phyloP scores from a whole-genome alignment of 2,113 vertebrate species.

The Triplophysa rosa region DNA sequence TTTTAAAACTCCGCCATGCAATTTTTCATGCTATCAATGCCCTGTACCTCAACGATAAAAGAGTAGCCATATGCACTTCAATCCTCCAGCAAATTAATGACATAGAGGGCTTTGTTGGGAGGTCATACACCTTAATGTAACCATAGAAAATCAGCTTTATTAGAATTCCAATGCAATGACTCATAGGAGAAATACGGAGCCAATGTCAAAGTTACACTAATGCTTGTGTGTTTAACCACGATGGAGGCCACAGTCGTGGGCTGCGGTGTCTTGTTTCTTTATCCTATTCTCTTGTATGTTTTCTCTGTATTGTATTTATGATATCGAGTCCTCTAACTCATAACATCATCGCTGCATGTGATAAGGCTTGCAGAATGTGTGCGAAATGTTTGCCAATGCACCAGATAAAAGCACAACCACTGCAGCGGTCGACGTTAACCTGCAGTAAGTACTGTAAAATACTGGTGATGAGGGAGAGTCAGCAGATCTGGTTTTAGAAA shows the following conservation, averaged over 20 bases:
- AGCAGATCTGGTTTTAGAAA: not conserved
- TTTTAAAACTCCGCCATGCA: conserved; percentile 51
- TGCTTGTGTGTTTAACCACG: not conserved
- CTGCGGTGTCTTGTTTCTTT: not conserved
- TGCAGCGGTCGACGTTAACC: not conserved
- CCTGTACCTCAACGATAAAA: conserved; percentile 53
- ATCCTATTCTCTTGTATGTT: conserved; percentile 21
- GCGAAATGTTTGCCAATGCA: not conserved
- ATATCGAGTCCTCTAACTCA: conserved; percentile 2
- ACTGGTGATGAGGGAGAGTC: not conserved
- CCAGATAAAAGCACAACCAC: conserved; percentile 34
- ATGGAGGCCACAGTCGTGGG: not conserved
- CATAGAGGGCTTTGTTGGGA: not conserved
- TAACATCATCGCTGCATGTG: conserved; percentile 9
- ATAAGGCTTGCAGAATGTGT: not conserved
- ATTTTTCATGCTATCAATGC: conserved; percentile 46
- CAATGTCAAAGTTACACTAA: conserved; percentile 1
- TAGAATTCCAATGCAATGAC: conserved; percentile 30
- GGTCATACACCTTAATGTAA: conserved; percentile 13
- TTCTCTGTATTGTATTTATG: not conserved
- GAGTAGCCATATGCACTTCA: conserved; percentile 61
- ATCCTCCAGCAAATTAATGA: conserved; percentile 44
- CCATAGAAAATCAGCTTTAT: conserved; percentile 25
- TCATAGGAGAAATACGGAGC: not conserved
- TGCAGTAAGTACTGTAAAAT: not conserved